Evolutionary conservation across 1,140 invertebrate species (phyloP), one percentile per base, ranked within the genome.

Genomic region (Drosophila repleta): DNA sequence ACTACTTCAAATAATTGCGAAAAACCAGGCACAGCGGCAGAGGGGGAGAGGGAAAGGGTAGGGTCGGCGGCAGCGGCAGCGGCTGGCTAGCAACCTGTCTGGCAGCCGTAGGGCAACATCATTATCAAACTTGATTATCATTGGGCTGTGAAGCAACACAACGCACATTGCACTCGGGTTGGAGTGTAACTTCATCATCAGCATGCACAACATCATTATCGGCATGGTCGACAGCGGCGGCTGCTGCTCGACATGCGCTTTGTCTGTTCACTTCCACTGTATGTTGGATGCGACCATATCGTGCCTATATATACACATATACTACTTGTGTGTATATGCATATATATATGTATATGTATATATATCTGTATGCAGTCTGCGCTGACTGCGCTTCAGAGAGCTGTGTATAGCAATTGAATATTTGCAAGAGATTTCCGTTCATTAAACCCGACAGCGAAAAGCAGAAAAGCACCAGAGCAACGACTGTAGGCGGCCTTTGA

Each of bases 361-460:
- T 48, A 51, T 61, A 51, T 76, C 41, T 73, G 52, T 81, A 49
- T 73, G 61, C 45, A 67, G 64, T 77, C 71, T 79, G 52, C 48
- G 66, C 74, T 67, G 80, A 74, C 73, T 85, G 82, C 74, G 74
- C 74, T 76, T 76, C 76, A 66, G 76, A 73, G 76, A 35, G 32
- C 84, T 87, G 64, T 76, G 79, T 85, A 87, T 85, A 89, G 84
- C 83, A 88, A 88, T 88, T 88, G 83, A 88, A 88, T 88, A 88
- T 88, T 88, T 88, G 83, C 83, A 88, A 88, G 84, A 88, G 83
- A 88, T 88, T 88, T 88, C 84, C 83, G 83, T 88, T 88, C 83
- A 88, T 88, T 88, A 88, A 88, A 88, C 83, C 83, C 83, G 84
- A 89, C 83, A 77, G 76, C 74, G 70, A 79, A 79, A 78, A 72